Percentiles rank a stretch among this genome's conserved stretches.
Evolutionary conservation across 2,113 vertebrate genomes (phyloP).

Genomic region (Colaptes auratus): DNA sequence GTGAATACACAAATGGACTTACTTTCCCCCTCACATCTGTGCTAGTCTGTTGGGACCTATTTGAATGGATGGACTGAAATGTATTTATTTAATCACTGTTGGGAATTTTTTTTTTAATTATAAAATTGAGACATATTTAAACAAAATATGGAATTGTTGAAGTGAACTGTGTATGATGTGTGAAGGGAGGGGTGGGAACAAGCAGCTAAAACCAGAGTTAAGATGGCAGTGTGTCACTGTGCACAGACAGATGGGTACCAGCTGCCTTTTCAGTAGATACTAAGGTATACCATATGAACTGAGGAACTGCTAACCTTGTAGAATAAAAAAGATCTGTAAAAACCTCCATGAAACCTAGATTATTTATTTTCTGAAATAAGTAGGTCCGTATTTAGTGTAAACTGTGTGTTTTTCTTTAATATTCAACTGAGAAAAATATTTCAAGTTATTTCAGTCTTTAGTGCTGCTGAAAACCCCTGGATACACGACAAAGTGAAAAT

Average conservation of each 20-base stretch:
- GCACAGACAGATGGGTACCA: slow-evolving; percentile 28
- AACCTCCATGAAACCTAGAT: neutral
- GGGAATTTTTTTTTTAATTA: neutral
- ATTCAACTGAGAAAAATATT: neutral
- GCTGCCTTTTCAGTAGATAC: neutral
- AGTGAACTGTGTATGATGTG: slow-evolving; percentile 28
- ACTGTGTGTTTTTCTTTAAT: neutral
- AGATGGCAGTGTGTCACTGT: neutral
- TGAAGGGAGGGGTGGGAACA: slow-evolving; percentile 1
- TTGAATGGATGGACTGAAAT: neutral
- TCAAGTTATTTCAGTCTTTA: neutral
- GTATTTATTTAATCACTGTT: neutral
- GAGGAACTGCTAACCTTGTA: neutral
- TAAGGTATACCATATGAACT: neutral
- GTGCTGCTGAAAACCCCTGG: neutral
- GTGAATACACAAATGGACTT: neutral
- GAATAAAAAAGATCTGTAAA: neutral
- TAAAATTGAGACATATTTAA: neutral
- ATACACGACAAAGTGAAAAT: neutral
- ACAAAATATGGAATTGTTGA: neutral
- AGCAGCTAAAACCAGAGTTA: slow-evolving; percentile 11
- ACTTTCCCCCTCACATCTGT: neutral
- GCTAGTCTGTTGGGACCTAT: neutral
- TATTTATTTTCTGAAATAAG: neutral
- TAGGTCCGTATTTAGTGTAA: neutral